A percentile compares a stretch with the other conserved stretches of the same genome.
Evolutionary conservation across 2,888 invertebrate genomes (phyloP).

Genomic region (Digitonthophagus gazella): DNA sequence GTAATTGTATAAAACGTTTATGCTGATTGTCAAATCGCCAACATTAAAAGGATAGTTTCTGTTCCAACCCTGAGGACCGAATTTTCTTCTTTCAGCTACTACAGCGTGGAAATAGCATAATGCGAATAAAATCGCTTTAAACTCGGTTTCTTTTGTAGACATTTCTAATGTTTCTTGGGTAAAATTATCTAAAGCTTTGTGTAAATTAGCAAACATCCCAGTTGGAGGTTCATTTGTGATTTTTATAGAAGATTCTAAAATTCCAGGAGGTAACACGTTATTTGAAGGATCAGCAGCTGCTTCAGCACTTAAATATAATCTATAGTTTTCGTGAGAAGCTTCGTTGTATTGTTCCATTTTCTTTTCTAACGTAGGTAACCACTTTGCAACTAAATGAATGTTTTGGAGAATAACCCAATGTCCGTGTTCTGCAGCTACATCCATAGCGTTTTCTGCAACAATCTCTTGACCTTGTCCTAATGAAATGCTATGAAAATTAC

Average conservation of each 20-base stretch:
- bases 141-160: constrained; percentile 91
- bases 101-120: constrained; percentile 95
- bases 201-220: constrained; percentile 91
- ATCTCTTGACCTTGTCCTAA: constrained; percentile 93
- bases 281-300: constrained; percentile 68
- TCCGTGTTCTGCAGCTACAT: constrained; percentile 69
- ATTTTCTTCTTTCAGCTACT: constrained; percentile 87
- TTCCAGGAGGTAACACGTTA: constrained; percentile 77
- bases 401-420: constrained; percentile 95
- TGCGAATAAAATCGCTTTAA: constrained; percentile 84
- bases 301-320: constrained; percentile 85
- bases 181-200: constrained; percentile 90
- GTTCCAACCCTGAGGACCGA: constrained; percentile 94
- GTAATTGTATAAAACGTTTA: constrained; percentile 87
- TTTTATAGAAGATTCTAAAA: constrained; percentile 90
- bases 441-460: constrained; percentile 86
- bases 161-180: constrained; percentile 89
- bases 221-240: constrained; percentile 95
- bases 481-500: constrained; percentile 90
- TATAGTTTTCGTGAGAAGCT: constrained; percentile 62
- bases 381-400: constrained; percentile 85
- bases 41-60: constrained; percentile 75
- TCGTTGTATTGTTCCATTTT: constrained; percentile 81
- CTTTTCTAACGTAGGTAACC: constrained; percentile 87
- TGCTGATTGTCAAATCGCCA: constrained; percentile 89